phyloP scores from a whole-genome alignment of 1,140 invertebrate genomes.

The Orius insidiosus region DNA sequence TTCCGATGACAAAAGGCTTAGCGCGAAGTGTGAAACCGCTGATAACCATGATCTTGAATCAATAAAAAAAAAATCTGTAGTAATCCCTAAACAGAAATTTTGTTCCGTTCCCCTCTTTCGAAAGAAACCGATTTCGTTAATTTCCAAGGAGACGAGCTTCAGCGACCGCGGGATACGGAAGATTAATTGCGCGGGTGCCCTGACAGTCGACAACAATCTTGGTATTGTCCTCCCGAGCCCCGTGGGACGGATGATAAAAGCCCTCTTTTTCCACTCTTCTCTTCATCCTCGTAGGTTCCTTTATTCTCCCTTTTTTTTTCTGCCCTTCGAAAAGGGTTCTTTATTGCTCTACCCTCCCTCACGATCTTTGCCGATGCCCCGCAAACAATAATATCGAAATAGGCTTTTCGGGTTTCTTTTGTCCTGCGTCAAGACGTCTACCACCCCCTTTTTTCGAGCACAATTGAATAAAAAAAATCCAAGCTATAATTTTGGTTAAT shows the following conservation, averaged over 20 bases:
- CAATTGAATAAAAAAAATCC: too few relatives aligned
- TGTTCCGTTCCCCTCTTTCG: background rate
- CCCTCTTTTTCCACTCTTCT: background rate
- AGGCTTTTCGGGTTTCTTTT: background rate
- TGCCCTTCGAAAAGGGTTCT: background rate
- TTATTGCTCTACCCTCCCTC: background rate
- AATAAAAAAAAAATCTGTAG: too few relatives aligned
- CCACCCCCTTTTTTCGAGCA: too few relatives aligned
- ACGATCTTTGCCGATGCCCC: background rate
- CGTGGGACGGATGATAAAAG: too few relatives aligned
- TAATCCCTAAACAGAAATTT: background rate
- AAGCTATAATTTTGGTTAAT: too few relatives aligned
- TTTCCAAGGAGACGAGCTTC: background rate
- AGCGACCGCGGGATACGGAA: background rate
- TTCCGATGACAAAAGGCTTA: too few relatives aligned
- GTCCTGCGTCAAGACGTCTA: too few relatives aligned
- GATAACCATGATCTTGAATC: too few relatives aligned
- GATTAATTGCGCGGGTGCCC: conserved; percentile 1
- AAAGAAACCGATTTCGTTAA: background rate
- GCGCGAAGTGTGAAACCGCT: too few relatives aligned
- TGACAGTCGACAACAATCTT: conserved; percentile 1
- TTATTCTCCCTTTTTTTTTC: background rate
- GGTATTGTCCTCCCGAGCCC: background rate
- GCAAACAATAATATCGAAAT: conserved; percentile 9
- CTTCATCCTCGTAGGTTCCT: background rate